phyloP scores from a whole-genome alignment of 2,113 vertebrate species.

The Neolamprologus caudopunctatus region DNA sequence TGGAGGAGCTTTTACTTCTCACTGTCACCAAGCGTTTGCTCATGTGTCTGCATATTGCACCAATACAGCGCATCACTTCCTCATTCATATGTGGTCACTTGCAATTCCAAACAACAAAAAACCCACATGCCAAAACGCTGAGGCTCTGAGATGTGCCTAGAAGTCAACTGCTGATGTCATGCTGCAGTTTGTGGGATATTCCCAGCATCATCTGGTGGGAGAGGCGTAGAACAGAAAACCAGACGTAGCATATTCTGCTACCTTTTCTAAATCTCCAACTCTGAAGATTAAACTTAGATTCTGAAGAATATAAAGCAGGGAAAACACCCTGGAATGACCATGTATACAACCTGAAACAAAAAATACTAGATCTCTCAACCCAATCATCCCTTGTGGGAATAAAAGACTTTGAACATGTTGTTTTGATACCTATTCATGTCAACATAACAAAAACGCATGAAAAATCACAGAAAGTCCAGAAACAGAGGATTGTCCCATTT shows the following conservation, averaged over 20 bases:
- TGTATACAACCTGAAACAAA: not conserved
- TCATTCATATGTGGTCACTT: not conserved
- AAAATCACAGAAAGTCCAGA: not conserved
- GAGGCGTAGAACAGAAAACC: not conserved
- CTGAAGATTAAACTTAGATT: not conserved
- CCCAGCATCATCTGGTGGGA: not conserved
- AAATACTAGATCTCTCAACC: not conserved
- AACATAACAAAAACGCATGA: not conserved
- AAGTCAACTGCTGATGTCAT: not conserved
- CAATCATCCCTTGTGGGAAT: not conserved
- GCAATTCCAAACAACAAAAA: not conserved
- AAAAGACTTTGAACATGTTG: not conserved
- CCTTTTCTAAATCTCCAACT: not conserved
- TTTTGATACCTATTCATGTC: not conserved
- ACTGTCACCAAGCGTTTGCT: not conserved
- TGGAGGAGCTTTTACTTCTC: not conserved
- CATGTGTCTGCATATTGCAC: not conserved
- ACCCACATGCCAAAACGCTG: not conserved
- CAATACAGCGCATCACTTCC: not conserved
- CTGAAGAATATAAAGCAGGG: not conserved
- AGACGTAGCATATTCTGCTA: not conserved
- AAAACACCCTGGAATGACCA: not conserved
- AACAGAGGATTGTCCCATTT: not conserved
- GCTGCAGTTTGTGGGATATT: not conserved
- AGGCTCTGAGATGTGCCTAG: not conserved